These are phyloP conservation scores for Mallotus villosus DNA, from an alignment of 2,797 vertebrate species.

Conservation along the genomic window DNA sequence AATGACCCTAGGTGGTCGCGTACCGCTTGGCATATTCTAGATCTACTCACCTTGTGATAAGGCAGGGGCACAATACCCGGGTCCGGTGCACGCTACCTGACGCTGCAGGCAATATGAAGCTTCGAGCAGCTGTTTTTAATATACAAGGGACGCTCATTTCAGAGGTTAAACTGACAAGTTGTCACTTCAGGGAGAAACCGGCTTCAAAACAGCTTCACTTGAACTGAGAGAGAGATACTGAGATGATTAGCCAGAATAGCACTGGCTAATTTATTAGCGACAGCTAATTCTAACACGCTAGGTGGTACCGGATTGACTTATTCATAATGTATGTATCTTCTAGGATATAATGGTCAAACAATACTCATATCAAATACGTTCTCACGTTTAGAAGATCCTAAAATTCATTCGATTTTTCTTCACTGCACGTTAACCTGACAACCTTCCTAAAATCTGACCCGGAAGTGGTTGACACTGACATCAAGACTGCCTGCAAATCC, in stretches of 20 bases:
- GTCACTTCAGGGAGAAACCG: conserved; percentile 38
- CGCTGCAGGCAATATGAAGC: conserved; percentile 47
- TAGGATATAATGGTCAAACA: background rate
- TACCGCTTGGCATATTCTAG: background rate
- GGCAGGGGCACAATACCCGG: conserved; percentile 51
- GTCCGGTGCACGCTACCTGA: conserved; percentile 36
- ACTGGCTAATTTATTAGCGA: conserved; percentile 48
- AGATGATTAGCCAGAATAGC: background rate
- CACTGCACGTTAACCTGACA: too few species aligned
- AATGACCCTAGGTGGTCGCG: conserved; percentile 1
- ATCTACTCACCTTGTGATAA: conserved; percentile 69
- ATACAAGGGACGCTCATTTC: conserved; percentile 58
- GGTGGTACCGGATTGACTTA: conserved; percentile 30
- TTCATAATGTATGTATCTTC: background rate
- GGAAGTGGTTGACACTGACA: background rate
- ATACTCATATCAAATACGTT: background rate
- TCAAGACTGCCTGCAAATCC: background rate
- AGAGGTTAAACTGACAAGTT: conserved; percentile 2
- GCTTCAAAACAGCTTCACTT: conserved; percentile 53
- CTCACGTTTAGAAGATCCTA: background rate
- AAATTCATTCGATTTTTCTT: too few species aligned
- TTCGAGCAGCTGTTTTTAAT: conserved; percentile 61
- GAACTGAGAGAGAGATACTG: background rate
- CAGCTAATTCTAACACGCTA: conserved; percentile 50
- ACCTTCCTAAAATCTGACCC: background rate